Percentiles rank a stretch among this genome's conserved stretches.
Conservation (phyloP, 2,113 vertebrate species). For the Mustelus asterias region DNA sequence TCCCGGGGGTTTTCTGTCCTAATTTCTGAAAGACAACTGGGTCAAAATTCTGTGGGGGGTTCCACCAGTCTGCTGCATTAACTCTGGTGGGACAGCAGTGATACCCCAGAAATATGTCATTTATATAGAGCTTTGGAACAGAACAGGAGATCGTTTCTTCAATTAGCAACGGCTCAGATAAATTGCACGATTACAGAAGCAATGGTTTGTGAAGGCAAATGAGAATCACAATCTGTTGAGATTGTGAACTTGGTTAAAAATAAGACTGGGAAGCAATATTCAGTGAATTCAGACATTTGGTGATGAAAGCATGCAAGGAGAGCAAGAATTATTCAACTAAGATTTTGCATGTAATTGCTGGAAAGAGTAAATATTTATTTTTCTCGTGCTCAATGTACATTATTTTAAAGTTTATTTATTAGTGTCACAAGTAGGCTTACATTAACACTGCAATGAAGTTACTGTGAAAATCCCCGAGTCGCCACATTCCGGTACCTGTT, state of each 20-base stretch:
- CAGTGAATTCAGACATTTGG: neutral
- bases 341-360: neutral
- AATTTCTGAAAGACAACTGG: conserved; percentile 1
- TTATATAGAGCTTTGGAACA: neutral
- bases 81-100: neutral
- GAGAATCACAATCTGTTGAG: neutral
- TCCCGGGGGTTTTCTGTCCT: neutral
- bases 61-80: neutral
- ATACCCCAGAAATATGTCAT: neutral
- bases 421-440: too few relatives aligned
- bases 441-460: too few relatives aligned
- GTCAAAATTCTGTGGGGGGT: neutral
- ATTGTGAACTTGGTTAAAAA: neutral
- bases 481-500: too few relatives aligned
- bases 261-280: neutral
- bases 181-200: neutral
- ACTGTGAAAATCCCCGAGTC: too few relatives aligned
- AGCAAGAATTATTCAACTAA: neutral
- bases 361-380: neutral
- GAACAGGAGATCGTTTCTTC: neutral
- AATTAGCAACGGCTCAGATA: neutral
- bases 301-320: neutral
- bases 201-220: neutral
- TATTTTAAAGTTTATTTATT: too few relatives aligned
- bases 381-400: neutral